Percentiles rank a stretch among this genome's conserved stretches.
phyloP scores from a whole-genome alignment of 2,797 vertebrate species.

The Gobio occitaniae region DNA sequence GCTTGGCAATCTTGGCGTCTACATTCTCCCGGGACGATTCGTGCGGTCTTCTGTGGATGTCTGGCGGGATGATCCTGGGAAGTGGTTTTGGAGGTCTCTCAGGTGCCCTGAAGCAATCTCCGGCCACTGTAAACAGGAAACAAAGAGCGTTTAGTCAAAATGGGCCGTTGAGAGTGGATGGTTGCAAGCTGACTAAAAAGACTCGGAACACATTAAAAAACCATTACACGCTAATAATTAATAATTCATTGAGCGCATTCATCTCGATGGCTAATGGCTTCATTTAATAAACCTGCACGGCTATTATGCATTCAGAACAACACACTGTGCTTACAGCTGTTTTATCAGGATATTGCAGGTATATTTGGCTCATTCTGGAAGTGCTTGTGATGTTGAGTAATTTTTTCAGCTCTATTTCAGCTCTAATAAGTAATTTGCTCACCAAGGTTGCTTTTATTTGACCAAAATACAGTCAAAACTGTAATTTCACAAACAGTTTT shows the following conservation, averaged over 20 bases:
- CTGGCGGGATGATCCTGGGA: conserved; percentile 89
- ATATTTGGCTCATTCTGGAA: background rate
- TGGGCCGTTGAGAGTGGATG: conserved; percentile 46
- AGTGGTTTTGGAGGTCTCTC: conserved; percentile 94
- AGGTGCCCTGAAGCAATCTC: conserved; percentile 90
- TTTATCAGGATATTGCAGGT: conserved; percentile 8
- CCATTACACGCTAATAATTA: conserved; percentile 48
- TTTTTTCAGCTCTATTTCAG: no score
- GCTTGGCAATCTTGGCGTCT: conserved; percentile 94
- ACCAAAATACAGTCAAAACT: background rate
- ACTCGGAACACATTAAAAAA: conserved; percentile 41
- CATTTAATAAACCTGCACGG: conserved; percentile 43
- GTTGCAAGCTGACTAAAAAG: conserved; percentile 31
- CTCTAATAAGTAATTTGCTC: background rate
- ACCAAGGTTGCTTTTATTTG: background rate
- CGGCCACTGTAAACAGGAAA: conserved; percentile 65
- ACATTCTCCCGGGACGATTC: conserved; percentile 83
- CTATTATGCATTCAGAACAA: conserved; percentile 10
- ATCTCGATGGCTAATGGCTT: conserved; percentile 54
- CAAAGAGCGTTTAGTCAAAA: conserved; percentile 40
- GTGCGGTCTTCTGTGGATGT: conserved; percentile 85
- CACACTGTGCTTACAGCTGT: conserved; percentile 6
- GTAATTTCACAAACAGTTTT: background rate
- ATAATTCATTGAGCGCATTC: conserved; percentile 57
- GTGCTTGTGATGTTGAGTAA: background rate